Percentiles rank a stretch among this genome's conserved stretches.
Evolutionary conservation across 2,888 invertebrate genomes (phyloP).

Genomic region (Aspidiotus destructor): DNA sequence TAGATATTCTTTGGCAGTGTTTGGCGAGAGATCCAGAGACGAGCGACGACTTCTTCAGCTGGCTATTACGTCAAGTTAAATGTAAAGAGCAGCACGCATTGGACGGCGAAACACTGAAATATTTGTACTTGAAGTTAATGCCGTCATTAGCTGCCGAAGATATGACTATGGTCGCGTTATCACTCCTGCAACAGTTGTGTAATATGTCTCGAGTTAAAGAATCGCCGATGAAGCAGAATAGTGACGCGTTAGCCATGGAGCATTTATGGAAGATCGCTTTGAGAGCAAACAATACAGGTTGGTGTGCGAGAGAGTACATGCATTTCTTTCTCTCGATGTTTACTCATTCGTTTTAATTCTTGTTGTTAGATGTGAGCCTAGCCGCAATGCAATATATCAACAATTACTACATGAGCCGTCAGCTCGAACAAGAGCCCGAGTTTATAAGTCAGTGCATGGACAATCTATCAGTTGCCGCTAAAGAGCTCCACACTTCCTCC

Average conservation of each 20-base stretch:
- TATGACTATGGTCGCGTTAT: conserved; percentile 83
- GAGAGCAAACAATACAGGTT: conserved; percentile 73
- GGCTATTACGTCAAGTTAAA: conserved; percentile 85
- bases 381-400: conserved; percentile 90
- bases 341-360: neutral
- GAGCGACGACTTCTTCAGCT: conserved; percentile 84
- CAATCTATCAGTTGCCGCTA: conserved; percentile 72
- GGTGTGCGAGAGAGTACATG: conserved; percentile 18
- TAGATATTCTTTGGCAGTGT: conserved; percentile 85
- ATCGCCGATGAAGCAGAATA: conserved; percentile 29
- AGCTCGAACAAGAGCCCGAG: conserved; percentile 80
- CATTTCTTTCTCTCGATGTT: neutral
- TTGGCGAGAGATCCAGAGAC: conserved; percentile 75
- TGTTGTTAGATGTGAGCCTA: conserved; percentile 58
- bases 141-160: conserved; percentile 79
- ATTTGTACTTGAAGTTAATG: conserved; percentile 78
- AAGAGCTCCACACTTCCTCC: conserved; percentile 51
- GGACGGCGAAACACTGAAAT: conserved; percentile 73
- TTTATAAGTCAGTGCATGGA: conserved; percentile 91
- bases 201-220: conserved; percentile 59
- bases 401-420: conserved; percentile 86
- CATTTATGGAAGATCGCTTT: conserved; percentile 91
- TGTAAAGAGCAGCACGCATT: conserved; percentile 80
- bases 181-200: conserved; percentile 82
- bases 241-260: conserved; percentile 59